Base-by-base conservation (phyloP, 2,888 invertebrate species). In the Noctua janthina region DNA sequence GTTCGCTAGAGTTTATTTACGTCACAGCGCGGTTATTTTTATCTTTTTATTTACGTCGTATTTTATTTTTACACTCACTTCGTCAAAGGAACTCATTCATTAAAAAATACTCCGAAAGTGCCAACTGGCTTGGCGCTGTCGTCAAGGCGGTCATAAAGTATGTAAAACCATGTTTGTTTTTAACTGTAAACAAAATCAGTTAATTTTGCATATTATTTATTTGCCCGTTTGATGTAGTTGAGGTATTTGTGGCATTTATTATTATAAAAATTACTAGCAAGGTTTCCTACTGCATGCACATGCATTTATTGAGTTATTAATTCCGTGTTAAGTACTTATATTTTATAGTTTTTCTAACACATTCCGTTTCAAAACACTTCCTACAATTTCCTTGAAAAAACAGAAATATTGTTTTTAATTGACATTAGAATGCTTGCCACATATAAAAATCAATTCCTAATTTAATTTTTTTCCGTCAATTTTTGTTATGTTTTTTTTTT, bases 81-180 rank as follows among this genome's bases (percentile, higher is more conserved):
- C 23, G 85, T 72, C 76, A 75, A 72, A 87, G 59, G 62, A 86
- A 78, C 78, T 85, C 88, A 88, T 86, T 88, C 82, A 82, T 85
- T 51, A 8, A 74, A 84, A 78, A 73, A 76, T 62, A 72, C 56
- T 74, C 3, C 64, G 68, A 17, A 81, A 77, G 74, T 68, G 78
- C 78, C 82, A 75, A 82, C 17, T 74, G 67, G 54, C 64, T 56
- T 72, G 62, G 64, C 56, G 43, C 54, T 73, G 75, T 73, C 71
- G 81, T 62, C 80, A 73, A 68, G 51, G 35, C 49, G 35, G 35
- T 39, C 72, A 49, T 77, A 43, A 85, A 74, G 39, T 54, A 75
- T 74, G n/a, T 43, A 73, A 82, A 68, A 49, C 54, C 35, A 59
- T 75, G 69, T 86, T 77, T 82, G 67, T 51, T 68, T 66, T 78